Evolutionary conservation across 2,888 invertebrate genomes (phyloP).

Genomic region (Tenthredo amoena): DNA sequence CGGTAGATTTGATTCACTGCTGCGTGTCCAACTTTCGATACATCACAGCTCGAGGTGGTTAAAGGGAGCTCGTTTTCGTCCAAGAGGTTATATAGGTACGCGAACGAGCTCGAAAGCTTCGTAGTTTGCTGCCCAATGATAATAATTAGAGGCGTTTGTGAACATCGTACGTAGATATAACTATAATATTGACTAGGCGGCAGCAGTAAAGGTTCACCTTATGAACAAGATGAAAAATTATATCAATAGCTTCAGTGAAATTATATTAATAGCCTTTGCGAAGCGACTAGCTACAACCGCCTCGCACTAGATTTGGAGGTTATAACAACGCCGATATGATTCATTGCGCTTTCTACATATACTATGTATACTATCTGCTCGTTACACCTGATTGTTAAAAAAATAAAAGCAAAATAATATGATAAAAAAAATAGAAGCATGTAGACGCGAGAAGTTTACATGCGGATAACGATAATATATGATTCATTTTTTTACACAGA

Average conservation of each 20-base stretch:
- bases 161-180: not conserved
- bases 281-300: not conserved
- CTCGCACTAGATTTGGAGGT: slow-evolving; percentile 10
- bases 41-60: slow-evolving; percentile 22
- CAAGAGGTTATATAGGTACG: not conserved
- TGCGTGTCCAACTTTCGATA: slow-evolving; percentile 47
- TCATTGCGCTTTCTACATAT: not conserved
- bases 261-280: slow-evolving; percentile 23
- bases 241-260: not conserved
- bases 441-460: not conserved
- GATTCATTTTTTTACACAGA: not conserved
- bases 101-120: not conserved
- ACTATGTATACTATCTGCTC: not conserved
- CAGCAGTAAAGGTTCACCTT: not conserved
- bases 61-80: slow-evolving; percentile 49
- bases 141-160: slow-evolving; percentile 48
- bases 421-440: not conserved
- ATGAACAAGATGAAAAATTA: slow-evolving; percentile 41
- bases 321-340: not conserved
- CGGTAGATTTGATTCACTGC: slow-evolving; percentile 62
- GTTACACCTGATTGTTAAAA: slow-evolving; percentile 9
- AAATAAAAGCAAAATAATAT: not conserved
- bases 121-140: slow-evolving; percentile 30
- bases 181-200: slow-evolving; percentile 40
- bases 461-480: not conserved